Evolutionary conservation across 2,888 invertebrate species (phyloP).

Genomic region (Amphipyra tragopoginis): DNA sequence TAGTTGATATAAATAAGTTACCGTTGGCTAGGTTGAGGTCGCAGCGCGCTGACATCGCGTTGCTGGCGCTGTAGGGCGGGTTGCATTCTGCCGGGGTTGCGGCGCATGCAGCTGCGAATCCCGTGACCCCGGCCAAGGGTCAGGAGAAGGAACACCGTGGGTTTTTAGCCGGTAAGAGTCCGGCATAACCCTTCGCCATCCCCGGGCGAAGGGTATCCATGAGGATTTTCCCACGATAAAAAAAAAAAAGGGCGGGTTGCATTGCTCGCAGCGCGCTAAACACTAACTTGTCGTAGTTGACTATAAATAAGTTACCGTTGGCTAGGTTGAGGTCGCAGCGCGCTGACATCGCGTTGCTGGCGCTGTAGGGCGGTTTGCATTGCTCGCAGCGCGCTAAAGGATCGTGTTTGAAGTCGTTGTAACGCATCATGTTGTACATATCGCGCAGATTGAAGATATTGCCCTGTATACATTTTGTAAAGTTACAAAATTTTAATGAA

Average conservation of each 20-base stretch:
- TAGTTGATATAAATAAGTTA: conserved; percentile 43
- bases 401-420: conserved; percentile 93
- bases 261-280: no score
- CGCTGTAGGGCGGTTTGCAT: conserved; percentile 93
- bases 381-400: conserved; percentile 91
- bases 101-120: no score
- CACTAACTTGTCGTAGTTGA: no score
- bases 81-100: no score
- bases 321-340: conserved; percentile 92
- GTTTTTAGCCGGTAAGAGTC: no score
- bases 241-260: no score
- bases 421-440: conserved; percentile 91
- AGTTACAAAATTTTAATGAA: no score
- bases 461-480: conserved; percentile 69
- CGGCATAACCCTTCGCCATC: no score
- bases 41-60: conserved; percentile 92
- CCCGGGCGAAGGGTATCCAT: no score
- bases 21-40: conserved; percentile 93
- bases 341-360: conserved; percentile 93
- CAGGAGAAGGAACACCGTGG: no score
- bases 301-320: conserved; percentile 83
- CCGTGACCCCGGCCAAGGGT: no score
- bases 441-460: conserved; percentile 88
- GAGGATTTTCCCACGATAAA: no score
- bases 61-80: conserved; percentile 93